phyloP scores from a whole-genome alignment of 2,113 vertebrate species.

The Eonycteris spelaea region DNA sequence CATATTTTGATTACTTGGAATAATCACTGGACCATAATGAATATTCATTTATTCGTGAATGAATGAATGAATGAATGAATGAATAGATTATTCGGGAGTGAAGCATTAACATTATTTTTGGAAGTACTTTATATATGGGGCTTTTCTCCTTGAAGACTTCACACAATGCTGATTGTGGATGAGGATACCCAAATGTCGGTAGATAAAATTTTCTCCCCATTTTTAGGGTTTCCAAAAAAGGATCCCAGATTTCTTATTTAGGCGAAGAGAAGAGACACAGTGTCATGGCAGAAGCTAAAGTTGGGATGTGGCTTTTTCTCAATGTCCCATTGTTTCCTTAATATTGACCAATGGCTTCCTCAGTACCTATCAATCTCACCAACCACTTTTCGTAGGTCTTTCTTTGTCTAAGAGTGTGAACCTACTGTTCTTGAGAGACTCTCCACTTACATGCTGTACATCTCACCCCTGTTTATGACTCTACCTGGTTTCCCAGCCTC shows the following conservation, averaged over 20 bases:
- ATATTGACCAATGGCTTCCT: neutral
- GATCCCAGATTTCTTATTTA: neutral
- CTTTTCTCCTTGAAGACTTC: neutral
- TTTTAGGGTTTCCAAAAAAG: neutral
- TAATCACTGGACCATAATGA: neutral
- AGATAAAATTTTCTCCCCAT: neutral
- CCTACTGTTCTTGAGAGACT: neutral
- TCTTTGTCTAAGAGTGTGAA: neutral
- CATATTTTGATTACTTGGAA: neutral
- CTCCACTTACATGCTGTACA: fast-evolving
- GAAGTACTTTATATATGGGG: neutral
- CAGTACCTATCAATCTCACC: neutral
- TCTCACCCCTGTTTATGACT: neutral
- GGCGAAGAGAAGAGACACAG: neutral
- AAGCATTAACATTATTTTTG: neutral
- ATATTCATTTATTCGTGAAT: too few relatives aligned
- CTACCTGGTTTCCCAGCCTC: too few relatives aligned
- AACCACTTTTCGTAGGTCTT: neutral
- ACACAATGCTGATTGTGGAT: neutral
- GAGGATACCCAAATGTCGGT: neutral
- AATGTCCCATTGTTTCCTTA: neutral
- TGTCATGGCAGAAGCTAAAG: neutral
- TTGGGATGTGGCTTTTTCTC: neutral
- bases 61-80: too few relatives aligned
- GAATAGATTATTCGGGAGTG: neutral